Evolutionary conservation across 2,888 invertebrate genomes (phyloP).

Genomic region (Polylopha cassiicola): DNA sequence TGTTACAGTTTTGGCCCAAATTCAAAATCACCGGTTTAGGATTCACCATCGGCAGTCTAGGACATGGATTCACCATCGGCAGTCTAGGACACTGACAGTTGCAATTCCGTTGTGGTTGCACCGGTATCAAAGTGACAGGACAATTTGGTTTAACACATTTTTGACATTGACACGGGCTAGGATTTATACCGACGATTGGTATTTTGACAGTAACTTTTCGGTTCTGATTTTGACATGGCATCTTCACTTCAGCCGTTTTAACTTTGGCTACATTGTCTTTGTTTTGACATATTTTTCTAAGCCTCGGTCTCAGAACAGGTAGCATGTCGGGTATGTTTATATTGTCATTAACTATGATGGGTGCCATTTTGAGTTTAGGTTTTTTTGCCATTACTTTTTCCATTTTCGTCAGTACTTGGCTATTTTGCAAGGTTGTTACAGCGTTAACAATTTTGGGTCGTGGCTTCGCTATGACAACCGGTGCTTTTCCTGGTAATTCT

Average conservation of each 20-base stretch:
- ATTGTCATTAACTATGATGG: slow-evolving; percentile 12
- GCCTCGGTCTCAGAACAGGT: slow-evolving; percentile 27
- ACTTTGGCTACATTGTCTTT: slow-evolving; percentile 10
- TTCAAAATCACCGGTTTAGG: slow-evolving; percentile 7
- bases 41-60: slow-evolving; percentile 1
- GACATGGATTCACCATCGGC: slow-evolving; percentile 3
- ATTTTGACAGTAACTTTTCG: no score
- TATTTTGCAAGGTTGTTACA: neutral
- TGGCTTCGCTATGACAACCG: no score
- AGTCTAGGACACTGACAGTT: neutral
- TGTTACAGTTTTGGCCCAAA: slow-evolving; percentile 6
- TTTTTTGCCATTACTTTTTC: slow-evolving; percentile 12
- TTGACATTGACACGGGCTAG: neutral
- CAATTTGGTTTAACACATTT: neutral
- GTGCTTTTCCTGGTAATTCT: slow-evolving; percentile 7
- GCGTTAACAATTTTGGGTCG: slow-evolving; percentile 8
- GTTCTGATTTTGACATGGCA: no score
- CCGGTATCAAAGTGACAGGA: neutral
- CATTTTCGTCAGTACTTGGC: slow-evolving; percentile 5
- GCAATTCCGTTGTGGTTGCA: neutral
- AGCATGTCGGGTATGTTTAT: slow-evolving; percentile 24
- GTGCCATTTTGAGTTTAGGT: slow-evolving; percentile 4
- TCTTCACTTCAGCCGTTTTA: no score
- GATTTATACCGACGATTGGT: no score
- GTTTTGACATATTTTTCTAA: neutral